A percentile compares a stretch with the other conserved stretches of the same genome.
These are phyloP conservation scores for Leptosomus discolor DNA, from an alignment of 2,113 vertebrate genomes.

Conservation along the genomic window DNA sequence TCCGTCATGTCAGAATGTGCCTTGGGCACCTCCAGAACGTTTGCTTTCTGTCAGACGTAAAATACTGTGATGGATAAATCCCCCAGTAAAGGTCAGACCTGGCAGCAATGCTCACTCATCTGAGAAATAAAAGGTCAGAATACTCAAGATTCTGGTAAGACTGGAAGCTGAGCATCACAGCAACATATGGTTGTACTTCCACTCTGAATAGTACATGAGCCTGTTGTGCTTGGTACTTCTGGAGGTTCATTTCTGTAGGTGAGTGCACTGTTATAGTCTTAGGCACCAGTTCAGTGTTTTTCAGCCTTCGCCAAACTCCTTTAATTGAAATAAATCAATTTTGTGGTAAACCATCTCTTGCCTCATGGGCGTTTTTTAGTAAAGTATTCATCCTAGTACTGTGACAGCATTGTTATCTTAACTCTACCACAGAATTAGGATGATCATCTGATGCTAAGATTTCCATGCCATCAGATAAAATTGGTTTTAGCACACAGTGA, in stretches of 20 bases:
- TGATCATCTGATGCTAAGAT: background rate
- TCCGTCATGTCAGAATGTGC: background rate
- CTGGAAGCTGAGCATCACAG: background rate
- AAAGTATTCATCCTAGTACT: background rate
- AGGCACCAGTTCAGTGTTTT: background rate
- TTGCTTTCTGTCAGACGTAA: conserved; percentile 12
- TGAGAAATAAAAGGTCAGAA: conserved; percentile 86
- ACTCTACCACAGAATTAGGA: background rate
- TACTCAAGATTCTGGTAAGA: conserved; percentile 49
- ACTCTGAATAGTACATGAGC: conserved; percentile 29
- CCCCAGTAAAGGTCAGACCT: conserved; percentile 78
- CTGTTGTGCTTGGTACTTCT: conserved; percentile 37
- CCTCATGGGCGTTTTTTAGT: background rate
- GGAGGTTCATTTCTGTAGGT: conserved; percentile 34
- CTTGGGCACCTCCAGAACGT: conserved; percentile 1
- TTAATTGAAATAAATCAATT: conserved; percentile 1
- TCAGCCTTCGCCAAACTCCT: background rate
- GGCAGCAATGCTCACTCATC: conserved; percentile 74
- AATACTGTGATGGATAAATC: conserved; percentile 73
- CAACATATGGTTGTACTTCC: background rate
- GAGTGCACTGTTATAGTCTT: background rate
- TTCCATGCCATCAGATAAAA: conserved; percentile 8
- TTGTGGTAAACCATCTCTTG: background rate
- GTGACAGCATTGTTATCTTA: background rate
- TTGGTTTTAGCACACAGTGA: background rate